Evolutionary conservation across 2,888 invertebrate genomes (phyloP).

Genomic region (Patella ulyssiponensis): DNA sequence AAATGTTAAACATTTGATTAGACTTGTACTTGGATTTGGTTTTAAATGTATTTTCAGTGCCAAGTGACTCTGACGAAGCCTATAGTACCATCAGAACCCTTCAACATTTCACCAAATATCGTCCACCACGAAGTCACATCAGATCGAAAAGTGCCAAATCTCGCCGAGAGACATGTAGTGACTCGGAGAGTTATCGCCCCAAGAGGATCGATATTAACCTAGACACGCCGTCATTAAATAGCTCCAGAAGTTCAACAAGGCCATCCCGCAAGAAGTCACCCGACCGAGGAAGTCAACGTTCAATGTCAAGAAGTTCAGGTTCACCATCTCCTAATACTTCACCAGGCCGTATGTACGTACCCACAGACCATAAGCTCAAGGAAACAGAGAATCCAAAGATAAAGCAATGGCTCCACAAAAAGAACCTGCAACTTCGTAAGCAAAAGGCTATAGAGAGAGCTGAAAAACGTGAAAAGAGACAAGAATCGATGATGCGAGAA

Average conservation of each 20-base stretch:
- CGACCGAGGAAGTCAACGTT: not conserved
- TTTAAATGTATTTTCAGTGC: not conserved
- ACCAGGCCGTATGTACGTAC: constrained; percentile 28
- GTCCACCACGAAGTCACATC: not conserved
- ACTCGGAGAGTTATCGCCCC: not conserved
- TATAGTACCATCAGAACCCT: constrained; percentile 22
- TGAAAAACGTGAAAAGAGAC: constrained; percentile 52
- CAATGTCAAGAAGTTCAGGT: not conserved
- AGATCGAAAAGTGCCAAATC: not conserved
- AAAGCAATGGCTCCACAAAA: constrained; percentile 51
- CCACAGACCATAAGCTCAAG: constrained; percentile 39
- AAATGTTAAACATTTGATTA: too few relatives aligned
- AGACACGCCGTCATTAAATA: not conserved
- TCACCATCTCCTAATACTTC: not conserved
- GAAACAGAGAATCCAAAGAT: constrained; percentile 47
- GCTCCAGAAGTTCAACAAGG: constrained; percentile 13
- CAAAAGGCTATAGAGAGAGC: constrained; percentile 49
- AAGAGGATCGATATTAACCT: not conserved
- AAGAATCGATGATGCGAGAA: constrained; percentile 46
- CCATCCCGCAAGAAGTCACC: constrained; percentile 4
- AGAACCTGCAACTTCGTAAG: constrained; percentile 48
- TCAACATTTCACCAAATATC: constrained; percentile 11
- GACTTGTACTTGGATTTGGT: too few relatives aligned
- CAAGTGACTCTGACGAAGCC: constrained; percentile 17
- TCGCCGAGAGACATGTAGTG: not conserved